Base-by-base conservation (phyloP, 2,888 invertebrate species). In the Timandra comae region DNA sequence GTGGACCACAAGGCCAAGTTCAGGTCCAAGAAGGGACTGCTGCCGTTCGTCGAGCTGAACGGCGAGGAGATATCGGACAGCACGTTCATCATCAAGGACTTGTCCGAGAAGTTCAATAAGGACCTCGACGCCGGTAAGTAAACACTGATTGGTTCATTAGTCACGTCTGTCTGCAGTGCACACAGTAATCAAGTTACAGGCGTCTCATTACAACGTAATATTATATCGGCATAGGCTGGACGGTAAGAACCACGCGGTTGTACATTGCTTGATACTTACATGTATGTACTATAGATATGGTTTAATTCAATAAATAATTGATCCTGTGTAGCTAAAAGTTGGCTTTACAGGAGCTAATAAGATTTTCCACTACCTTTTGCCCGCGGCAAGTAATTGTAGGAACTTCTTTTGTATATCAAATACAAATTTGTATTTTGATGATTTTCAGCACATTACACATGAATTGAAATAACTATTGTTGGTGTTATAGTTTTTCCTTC, bases 51-150 rank as follows among this genome's bases (percentile, higher is more conserved):
- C 52, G 97, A 98, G 77, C 74, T 98, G 42, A 98, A 98, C 71
- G 98, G 97, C 25, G 95, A 96, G 67, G 96, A 98, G 84, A 92
- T 97, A 49, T 93, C 96, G 28, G 98, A 98, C 81, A 96, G 96
- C 66, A 90, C 93, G 46, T 91, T 96, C 60, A 96, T 97, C 63
- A 93, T 98, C 61, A 93, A 94, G 64, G 94, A 96, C 63, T 86
- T 98, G 38, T 90, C 94, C 25, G 90, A 92, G 64, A 92, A 93
- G 66, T 95, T 92, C 71, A 91, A 89, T 56, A 93, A 93, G 72
- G 93, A 97, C 64, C 85, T 95, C 54, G 97, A 97, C 74, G 91
- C 91, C 3, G 73, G 86, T 86, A 53, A 61, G 72, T 50, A 9
- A 12, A 30, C 21, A 2, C 20, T n/a, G 5, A 8, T 24, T 24